A percentile compares a stretch with the other conserved stretches of the same genome.
phyloP scores from a whole-genome alignment of 2,888 invertebrate genomes.

The Anarsia innoxiella region DNA sequence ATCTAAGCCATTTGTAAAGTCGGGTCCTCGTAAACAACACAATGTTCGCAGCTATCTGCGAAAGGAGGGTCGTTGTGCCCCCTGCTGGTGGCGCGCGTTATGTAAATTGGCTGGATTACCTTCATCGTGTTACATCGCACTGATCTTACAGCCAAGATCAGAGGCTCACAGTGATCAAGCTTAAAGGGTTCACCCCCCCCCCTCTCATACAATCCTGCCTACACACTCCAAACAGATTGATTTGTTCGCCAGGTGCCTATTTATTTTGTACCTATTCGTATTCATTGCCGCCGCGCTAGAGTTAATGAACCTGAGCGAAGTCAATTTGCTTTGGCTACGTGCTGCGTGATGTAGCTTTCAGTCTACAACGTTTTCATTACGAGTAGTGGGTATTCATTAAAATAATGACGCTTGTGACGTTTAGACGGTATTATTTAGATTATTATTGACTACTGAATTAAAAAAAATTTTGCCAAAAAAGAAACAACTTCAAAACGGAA shows the following conservation, averaged over 20 bases:
- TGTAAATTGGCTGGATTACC: constrained; percentile 49
- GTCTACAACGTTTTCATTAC: no score
- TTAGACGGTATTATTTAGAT: no score
- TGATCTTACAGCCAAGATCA: constrained; percentile 29
- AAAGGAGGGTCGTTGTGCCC: constrained; percentile 1
- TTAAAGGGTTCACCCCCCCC: no score
- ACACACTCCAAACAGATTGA: no score
- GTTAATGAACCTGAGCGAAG: not conserved
- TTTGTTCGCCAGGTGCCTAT: no score
- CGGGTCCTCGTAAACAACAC: constrained; percentile 6
- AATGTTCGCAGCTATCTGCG: constrained; percentile 3
- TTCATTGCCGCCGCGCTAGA: not conserved
- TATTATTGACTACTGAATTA: no score
- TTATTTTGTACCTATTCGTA: no score
- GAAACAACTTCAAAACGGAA: no score
- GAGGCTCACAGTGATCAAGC: constrained; percentile 23
- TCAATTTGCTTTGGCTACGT: constrained; percentile 3
- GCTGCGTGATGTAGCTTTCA: not conserved
- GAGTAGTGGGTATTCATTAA: no score
- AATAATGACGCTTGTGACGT: no score
- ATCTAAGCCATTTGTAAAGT: constrained; percentile 15
- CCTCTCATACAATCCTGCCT: no score
- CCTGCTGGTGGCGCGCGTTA: constrained; percentile 27
- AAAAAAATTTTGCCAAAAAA: no score
- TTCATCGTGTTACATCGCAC: constrained; percentile 36